phyloP scores from a whole-genome alignment of 2,888 invertebrate species.

The Galerucella pusilla region DNA sequence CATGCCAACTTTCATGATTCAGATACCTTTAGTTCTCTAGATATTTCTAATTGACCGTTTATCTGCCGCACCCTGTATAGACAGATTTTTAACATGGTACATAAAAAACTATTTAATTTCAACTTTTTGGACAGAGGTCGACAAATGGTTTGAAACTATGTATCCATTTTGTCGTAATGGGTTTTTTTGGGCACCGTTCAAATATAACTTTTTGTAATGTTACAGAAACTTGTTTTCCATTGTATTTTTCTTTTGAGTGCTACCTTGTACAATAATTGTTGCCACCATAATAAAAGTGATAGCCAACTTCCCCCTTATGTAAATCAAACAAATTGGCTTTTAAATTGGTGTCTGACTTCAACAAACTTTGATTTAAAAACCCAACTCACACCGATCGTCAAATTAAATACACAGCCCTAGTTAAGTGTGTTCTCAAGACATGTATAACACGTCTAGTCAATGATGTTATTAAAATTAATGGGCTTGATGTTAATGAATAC shows the following conservation, averaged over 20 bases:
- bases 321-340: background rate
- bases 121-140: too few species aligned
- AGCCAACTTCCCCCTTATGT: background rate
- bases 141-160: too few species aligned
- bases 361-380: slow-evolving; percentile 8
- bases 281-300: background rate
- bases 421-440: slow-evolving; percentile 6
- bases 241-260: background rate
- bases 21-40: too few species aligned
- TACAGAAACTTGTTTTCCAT: too few species aligned
- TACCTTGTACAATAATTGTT: background rate
- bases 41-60: too few species aligned
- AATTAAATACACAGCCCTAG: slow-evolving; percentile 5
- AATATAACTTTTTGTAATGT: too few species aligned
- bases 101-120: too few species aligned
- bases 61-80: too few species aligned
- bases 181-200: too few species aligned
- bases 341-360: background rate
- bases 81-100: too few species aligned
- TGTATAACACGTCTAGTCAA: slow-evolving; percentile 13
- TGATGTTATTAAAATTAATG: slow-evolving; percentile 32
- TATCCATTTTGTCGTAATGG: too few species aligned
- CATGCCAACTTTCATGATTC: too few species aligned
- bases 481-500: slow-evolving; percentile 26
- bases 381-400: background rate